Conservation (phyloP, 2,113 vertebrate genomes). For the Neogobius melanostomus region DNA sequence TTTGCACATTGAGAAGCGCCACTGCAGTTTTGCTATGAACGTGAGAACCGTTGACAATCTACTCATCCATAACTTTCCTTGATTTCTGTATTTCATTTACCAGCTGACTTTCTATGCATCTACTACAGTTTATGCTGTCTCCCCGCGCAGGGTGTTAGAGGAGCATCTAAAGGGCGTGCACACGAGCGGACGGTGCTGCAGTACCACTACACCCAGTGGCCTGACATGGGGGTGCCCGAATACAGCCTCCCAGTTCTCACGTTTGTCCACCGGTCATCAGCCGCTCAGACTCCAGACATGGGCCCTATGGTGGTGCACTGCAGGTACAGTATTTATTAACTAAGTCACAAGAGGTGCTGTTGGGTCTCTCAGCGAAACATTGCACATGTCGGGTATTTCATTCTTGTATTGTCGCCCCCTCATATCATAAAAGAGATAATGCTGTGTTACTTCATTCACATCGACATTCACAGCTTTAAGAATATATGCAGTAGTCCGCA, state of each 20-base stretch:
- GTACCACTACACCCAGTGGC: conserved; percentile 97
- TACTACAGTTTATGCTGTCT: neutral
- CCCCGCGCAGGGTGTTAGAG: conserved; percentile 80
- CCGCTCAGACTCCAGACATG: conserved; percentile 81
- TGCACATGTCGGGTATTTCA: too few species aligned
- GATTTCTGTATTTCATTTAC: too few species aligned
- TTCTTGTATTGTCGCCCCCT: too few species aligned
- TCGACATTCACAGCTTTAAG: neutral
- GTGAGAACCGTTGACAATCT: too few species aligned
- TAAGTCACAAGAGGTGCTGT: too few species aligned
- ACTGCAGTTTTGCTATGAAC: too few species aligned
- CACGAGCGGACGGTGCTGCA: conserved; percentile 89
- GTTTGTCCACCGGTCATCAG: conserved; percentile 89
- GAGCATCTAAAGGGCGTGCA: conserved; percentile 81
- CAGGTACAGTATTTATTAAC: conserved; percentile 75
- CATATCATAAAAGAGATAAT: too few species aligned
- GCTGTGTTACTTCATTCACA: too few species aligned
- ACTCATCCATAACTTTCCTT: too few species aligned
- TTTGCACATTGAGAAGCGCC: too few species aligned
- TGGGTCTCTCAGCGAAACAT: too few species aligned
- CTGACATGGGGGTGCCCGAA: conserved; percentile 94
- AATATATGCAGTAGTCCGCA: neutral
- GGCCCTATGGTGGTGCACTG: conserved; percentile 92
- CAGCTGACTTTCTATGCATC: too few species aligned
- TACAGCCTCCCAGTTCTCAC: conserved; percentile 91